Conservation (phyloP, 2,888 invertebrate genomes). For the Spodoptera picta region DNA sequence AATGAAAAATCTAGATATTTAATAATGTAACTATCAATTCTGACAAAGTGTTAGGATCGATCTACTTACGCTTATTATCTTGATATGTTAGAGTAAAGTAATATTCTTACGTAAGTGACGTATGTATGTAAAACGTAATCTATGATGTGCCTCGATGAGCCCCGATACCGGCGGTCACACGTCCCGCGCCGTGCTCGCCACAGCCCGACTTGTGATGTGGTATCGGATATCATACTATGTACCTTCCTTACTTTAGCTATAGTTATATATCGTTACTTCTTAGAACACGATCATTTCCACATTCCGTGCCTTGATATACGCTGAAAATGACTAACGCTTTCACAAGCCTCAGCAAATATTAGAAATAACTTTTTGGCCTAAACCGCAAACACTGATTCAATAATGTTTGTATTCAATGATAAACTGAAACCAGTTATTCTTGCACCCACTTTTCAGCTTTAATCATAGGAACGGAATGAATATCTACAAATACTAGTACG, state of each 20-base stretch:
- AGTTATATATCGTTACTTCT: constrained; percentile 74
- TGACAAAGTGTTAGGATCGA: constrained; percentile 73
- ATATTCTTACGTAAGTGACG: constrained; percentile 79
- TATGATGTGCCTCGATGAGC: constrained; percentile 82
- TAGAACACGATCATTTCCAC: constrained; percentile 68
- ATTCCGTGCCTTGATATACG: constrained; percentile 70
- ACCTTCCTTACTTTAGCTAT: constrained; percentile 70
- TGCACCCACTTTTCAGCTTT: constrained; percentile 60
- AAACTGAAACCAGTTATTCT: background rate
- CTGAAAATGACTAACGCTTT: constrained; percentile 49
- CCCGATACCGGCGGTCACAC: constrained; percentile 67
- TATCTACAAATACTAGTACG: constrained; percentile 82
- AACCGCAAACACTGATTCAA: constrained; percentile 3
- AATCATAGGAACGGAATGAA: constrained; percentile 71
- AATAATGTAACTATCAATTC: constrained; percentile 65
- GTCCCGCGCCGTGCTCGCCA: background rate
- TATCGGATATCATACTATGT: constrained; percentile 76
- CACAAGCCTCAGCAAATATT: constrained; percentile 1
- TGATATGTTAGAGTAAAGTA: constrained; percentile 81
- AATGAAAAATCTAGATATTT: constrained; percentile 62
- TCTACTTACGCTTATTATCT: constrained; percentile 87
- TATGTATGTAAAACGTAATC: constrained; percentile 74
- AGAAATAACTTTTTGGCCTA: constrained; percentile 1
- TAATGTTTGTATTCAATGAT: background rate
- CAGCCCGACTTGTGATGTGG: constrained; percentile 63